A percentile compares a stretch with the other conserved stretches of the same genome.
Conservation (phyloP, 2,797 vertebrate genomes). For the Meda fulgida region DNA sequence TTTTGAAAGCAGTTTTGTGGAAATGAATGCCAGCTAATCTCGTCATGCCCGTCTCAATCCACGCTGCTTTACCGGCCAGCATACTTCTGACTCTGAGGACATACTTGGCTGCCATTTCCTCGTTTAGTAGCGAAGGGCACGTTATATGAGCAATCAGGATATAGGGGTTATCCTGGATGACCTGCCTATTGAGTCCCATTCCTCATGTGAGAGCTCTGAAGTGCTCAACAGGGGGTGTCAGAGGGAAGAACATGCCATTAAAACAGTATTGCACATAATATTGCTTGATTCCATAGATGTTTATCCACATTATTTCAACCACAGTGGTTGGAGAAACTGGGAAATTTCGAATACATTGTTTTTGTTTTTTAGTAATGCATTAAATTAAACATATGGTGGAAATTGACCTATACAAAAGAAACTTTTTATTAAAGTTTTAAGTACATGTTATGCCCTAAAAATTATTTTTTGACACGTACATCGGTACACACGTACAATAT, state of each 20-base stretch:
- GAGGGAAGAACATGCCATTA: constrained; percentile 21
- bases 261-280: neutral
- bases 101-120: constrained; percentile 62
- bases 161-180: constrained; percentile 86
- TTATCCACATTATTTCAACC: neutral
- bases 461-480: neutral
- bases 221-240: constrained; percentile 31
- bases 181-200: constrained; percentile 75
- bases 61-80: constrained; percentile 51
- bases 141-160: constrained; percentile 82
- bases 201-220: constrained; percentile 65
- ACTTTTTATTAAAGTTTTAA: neutral
- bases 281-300: neutral
- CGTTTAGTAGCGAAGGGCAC: constrained; percentile 74
- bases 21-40: neutral
- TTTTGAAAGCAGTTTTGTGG: neutral
- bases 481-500: too few relatives aligned
- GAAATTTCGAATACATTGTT: neutral
- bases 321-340: neutral
- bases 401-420: neutral
- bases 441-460: neutral
- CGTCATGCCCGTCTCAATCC: neutral
- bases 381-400: neutral
- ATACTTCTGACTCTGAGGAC: constrained; percentile 61
- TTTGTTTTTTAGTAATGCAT: neutral